Evolutionary conservation across 2,113 vertebrate genomes (phyloP), one percentile per base, ranked within the genome.

Genomic region (Mormyrus iriodes): DNA sequence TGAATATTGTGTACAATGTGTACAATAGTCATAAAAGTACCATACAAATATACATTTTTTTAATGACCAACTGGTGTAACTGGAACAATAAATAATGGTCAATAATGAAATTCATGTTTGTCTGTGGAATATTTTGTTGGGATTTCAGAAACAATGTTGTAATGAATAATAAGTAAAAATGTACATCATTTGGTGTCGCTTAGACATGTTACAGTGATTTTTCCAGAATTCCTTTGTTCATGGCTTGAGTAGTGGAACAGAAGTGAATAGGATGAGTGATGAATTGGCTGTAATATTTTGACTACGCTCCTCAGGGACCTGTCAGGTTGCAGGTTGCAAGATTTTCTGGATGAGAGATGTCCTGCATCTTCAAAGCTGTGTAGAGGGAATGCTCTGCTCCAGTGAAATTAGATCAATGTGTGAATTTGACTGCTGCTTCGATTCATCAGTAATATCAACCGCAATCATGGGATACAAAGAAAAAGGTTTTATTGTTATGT

Each of bases 51-150:
- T 93, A 95, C 91, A 92, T 92, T 91, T 92, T 92, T 90, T 94
- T 94, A 94, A 93, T 90, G 90, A 92, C 90, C 92, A 93, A 92
- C 92, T 93, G 93, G 91, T 95, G 94, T 95, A 94, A 92, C 94
- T 92, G 94, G 94, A 96, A 95, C 93, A 96, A 96, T 96, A 96
- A 96, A 96, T 92, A 90, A 92, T 93, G 93, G 95, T 94, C 88
- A 44, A 39, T 31, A 73, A 79, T 85, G 24, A 86, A 53, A 86
- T 86, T 0, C 35, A 86, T 53, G 85, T 84, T 44, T 49, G 87
- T 88, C 24, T 48, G 51, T 53, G 51, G 48, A 53, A 19, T 55
- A 35, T 92, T 94, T 94, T 79, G 73, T 39, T 39, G 35, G 5
- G 73, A 69, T 69, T 69, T 69, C n/a, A 69, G 27, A 69, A 31